These are phyloP conservation scores for Drosophila setifemur DNA, from an alignment of 1,140 invertebrate species.

Conservation along the genomic window DNA sequence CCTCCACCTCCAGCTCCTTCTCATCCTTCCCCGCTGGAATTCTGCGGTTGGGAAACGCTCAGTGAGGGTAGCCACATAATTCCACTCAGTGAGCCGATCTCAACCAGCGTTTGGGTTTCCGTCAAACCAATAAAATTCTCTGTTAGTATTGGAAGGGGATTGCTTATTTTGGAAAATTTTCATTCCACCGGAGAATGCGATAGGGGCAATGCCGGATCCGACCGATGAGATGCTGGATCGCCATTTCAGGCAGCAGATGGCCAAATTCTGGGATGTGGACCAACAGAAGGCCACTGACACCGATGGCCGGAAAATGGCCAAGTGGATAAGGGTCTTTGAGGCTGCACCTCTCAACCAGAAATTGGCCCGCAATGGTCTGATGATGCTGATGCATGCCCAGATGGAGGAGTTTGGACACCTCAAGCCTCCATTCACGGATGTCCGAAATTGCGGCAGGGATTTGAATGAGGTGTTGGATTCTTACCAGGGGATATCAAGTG, in stretches of 20 bases:
- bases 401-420: conserved; percentile 42
- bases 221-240: conserved; percentile 36
- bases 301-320: conserved; percentile 38
- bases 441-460: conserved; percentile 19
- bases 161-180: background rate
- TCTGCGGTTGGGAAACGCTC: background rate
- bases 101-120: background rate
- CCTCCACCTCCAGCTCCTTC: background rate
- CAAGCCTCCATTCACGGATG: conserved; percentile 46
- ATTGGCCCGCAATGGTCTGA: conserved; percentile 43
- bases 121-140: conserved; percentile 8
- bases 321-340: conserved; percentile 37
- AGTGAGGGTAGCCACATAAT: background rate
- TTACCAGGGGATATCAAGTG: conserved; percentile 24
- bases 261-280: background rate
- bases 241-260: conserved; percentile 39
- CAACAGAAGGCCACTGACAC: conserved; percentile 1
- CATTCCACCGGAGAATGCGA: background rate
- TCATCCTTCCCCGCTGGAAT: too few relatives aligned
- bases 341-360: conserved; percentile 29
- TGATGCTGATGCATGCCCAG: conserved; percentile 49
- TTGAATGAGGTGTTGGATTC: conserved; percentile 35
- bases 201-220: conserved; percentile 16
- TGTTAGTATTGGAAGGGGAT: background rate
- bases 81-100: background rate